Conservation (phyloP, 2,113 vertebrate genomes). For the Illadopsis cleaveri region DNA sequence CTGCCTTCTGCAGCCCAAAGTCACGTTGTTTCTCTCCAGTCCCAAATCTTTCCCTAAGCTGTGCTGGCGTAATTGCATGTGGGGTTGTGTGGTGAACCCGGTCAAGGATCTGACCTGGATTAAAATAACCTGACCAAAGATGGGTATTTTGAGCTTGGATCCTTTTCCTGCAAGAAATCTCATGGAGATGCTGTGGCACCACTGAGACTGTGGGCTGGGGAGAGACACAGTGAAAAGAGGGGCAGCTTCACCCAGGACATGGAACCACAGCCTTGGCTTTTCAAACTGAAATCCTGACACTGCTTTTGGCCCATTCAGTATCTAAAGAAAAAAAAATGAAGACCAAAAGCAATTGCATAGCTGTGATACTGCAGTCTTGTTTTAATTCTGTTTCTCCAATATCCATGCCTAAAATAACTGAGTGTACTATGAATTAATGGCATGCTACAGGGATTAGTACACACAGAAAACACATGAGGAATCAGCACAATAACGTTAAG, state of each 20-base stretch:
- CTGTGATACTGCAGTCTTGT: background rate
- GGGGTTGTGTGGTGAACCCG: fast-evolving
- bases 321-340: background rate
- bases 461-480: background rate
- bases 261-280: background rate
- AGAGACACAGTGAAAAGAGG: background rate
- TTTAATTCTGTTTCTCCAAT: background rate
- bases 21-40: background rate
- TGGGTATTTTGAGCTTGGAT: background rate
- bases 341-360: background rate
- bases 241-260: background rate
- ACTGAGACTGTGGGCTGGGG: background rate
- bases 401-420: background rate
- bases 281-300: background rate
- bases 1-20: background rate
- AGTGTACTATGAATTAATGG: background rate
- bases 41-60: background rate
- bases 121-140: constrained; percentile 29
- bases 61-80: background rate
- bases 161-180: background rate
- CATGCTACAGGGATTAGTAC: background rate
- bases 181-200: background rate
- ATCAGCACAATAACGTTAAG: background rate
- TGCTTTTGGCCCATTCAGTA: background rate
- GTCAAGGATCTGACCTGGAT: background rate